Percentiles rank a stretch among this genome's conserved stretches.
phyloP scores from a whole-genome alignment of 2,113 vertebrate species.

The cat (Felis catus) region F.catus_Fca126_mat1.0 CM031428.1:67518501-67519000 shows the following conservation, averaged over 20 bases:
- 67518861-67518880: background rate
- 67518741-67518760: background rate
- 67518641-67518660: background rate
- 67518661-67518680: background rate
- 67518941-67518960: background rate
- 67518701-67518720: background rate
- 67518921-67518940: background rate
- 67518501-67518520: background rate
- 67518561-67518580: background rate
- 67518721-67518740: background rate
- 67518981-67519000: background rate
- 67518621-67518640: background rate
- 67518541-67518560: background rate
- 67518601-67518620: background rate
- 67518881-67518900: background rate
- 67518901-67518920: background rate
- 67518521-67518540: background rate
- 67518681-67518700: background rate
- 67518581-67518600: background rate
- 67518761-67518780: background rate
- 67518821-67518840: background rate
- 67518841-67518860: background rate
- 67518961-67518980: background rate
- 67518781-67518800: background rate
- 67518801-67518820: background rate